Percentiles rank a stretch among this genome's conserved stretches.
Conservation (phyloP, 2,113 vertebrate genomes). For the Circaetus gallicus region DNA sequence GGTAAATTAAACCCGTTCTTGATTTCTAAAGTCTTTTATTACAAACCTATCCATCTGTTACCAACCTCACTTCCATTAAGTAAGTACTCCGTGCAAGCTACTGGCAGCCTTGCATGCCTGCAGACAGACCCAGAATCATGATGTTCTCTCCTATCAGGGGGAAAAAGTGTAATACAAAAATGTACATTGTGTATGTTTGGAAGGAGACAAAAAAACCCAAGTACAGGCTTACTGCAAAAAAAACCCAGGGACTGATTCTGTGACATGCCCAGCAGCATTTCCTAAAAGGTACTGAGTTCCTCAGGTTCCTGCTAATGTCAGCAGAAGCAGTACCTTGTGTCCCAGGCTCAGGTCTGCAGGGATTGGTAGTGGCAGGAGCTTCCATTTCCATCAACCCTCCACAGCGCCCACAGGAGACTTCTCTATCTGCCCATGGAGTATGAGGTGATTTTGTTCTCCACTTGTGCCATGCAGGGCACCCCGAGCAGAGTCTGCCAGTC, state of each 20-base stretch:
- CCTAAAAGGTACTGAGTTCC: background rate
- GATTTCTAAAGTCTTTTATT: background rate
- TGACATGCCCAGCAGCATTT: background rate
- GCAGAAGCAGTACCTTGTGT: background rate
- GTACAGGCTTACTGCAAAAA: background rate
- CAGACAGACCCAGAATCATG: background rate
- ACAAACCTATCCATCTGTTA: conserved; percentile 1
- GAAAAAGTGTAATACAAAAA: background rate
- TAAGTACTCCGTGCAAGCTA: background rate
- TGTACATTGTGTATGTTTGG: background rate
- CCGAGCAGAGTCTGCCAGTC: conserved; percentile 19
- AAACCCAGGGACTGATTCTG: background rate
- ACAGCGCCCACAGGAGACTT: background rate
- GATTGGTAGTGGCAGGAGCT: background rate
- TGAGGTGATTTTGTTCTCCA: background rate
- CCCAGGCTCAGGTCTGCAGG: background rate
- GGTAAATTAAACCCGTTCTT: background rate
- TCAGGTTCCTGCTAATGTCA: background rate
- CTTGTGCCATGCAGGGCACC: background rate
- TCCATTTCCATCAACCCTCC: background rate
- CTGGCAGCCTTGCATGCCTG: background rate
- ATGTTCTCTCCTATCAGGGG: background rate
- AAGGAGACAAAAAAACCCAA: background rate
- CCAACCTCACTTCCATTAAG: background rate
- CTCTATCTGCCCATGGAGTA: background rate